Base-by-base conservation (phyloP, 2,888 invertebrate genomes). In the Athripsodes cinereus region DNA sequence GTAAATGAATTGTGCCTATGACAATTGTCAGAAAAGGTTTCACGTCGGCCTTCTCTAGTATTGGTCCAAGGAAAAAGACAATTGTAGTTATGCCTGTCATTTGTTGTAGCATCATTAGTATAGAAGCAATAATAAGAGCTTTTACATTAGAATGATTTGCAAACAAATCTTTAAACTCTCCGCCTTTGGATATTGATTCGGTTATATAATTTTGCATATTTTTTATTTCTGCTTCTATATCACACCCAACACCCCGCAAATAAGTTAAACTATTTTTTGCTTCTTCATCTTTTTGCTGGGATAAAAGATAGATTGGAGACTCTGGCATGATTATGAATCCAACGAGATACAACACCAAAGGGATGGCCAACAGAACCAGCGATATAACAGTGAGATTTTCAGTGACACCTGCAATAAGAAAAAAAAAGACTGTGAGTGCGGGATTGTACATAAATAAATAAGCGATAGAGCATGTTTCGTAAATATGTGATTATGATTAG, bases 271-370 rank as follows among this genome's bases (percentile, higher is more conserved):
- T 79, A 21, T 77, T 73, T 61, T 80, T 75, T 1, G 88, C 88
- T 66, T 83, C 83, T 31, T 73, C 69, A 40, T 69, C 70, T 65
- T 81, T 78, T 2, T 79, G 79, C 65, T 81, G 81, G 8, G 79
- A 76, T 67, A 81, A 72, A 31, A 85, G 71, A 68, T 82, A 83
- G 2, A 83, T 76, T 0, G 90, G 88, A 0, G 87, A 86, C 70
- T 90, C 90, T 0, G 89, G 89, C 59, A 89, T 76, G 61, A 83
- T 80, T n/a, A 81, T 76, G 68, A 83, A 81, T 1, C 74, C 75
- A 1, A 76, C 64, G 67, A 79, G 79, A 66, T 74, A 79, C 1
- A 73, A 70, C 2, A 75, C 69, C 0, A 79, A 69, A 0, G 79
- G 78, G 51, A 78, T 68, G 49, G 70, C 72, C 1, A 76, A 74